Conservation (phyloP, 2,113 vertebrate species). For the Sphaerodactylus townsendi region DNA sequence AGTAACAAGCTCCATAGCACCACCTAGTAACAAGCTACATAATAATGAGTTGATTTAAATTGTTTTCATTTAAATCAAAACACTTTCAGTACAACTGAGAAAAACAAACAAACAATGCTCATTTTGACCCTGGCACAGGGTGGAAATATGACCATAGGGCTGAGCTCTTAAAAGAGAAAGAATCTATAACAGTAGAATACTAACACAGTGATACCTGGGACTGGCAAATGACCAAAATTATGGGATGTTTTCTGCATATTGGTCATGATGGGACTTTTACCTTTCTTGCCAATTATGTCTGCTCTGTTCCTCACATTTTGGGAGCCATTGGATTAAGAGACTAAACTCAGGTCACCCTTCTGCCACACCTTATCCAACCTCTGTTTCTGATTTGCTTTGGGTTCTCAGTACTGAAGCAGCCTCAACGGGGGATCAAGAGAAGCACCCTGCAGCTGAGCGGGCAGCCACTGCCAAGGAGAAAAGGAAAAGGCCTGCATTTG, state of each 20-base stretch:
- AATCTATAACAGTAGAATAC: not conserved
- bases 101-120: not conserved
- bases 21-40: not conserved
- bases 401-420: not conserved
- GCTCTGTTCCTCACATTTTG: not conserved
- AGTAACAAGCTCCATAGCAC: not conserved
- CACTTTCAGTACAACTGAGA: not conserved
- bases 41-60: not conserved
- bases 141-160: not conserved
- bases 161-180: not conserved
- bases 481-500: constrained; percentile 40
- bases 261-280: not conserved
- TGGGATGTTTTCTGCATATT: not conserved
- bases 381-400: not conserved
- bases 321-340: not conserved
- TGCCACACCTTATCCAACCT: not conserved
- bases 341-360: not conserved
- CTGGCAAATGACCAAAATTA: not conserved
- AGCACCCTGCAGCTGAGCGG: constrained; percentile 36
- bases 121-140: not conserved
- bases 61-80: not conserved
- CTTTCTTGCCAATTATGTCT: not conserved
- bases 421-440: constrained; percentile 29
- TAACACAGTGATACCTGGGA: not conserved
- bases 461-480: constrained; percentile 30